Evolutionary conservation across 2,888 invertebrate species (phyloP), one percentile per base, ranked within the genome.

Genomic region (Tenthredo livida): DNA sequence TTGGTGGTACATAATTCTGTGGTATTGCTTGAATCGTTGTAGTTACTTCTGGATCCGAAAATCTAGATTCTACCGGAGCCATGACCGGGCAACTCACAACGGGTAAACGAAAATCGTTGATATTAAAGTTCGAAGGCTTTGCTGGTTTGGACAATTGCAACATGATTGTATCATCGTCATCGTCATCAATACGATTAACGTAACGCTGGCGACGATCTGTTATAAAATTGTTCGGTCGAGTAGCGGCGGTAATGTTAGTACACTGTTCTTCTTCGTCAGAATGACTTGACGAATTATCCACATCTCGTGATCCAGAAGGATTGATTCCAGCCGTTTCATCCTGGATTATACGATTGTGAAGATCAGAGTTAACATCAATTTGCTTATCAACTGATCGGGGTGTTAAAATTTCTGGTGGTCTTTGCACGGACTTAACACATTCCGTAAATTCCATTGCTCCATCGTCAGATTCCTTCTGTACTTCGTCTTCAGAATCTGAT

Each of bases 111-210:
- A 92, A 84, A 21, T 92, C 92, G 47, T 90, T 90, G 7, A 91
- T 85, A 75, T 90, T 89, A 17, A 91, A 92, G 25, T 88, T 88
- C 17, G 87, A 85, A 1, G 54, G 86, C 84, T 40, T 84, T 85
- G 85, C 25, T 7, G 72, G 12, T 70, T n/a, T 65, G 17, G 29
- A n/a, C 10, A 83, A 29, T 87, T 86, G 37, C 33, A 89, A 82
- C 85, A 92, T 88, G 9, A 93, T 84, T 0, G 93, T 93, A 54
- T 90, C 92, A 40, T 93, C 92, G 17, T 92, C 85, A 1, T 91
- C 90, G 4, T 89, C 88, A 4, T 90, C 89, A 17, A 88, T 85
- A 0, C 73, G 15, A 73, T 78, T 12, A 73, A 37, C 58, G 43
- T 86, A 67, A 0, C 84, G 86, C 2, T 88, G 87, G 40, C 92